phyloP scores from a whole-genome alignment of 2,797 vertebrate genomes.

The Microctenopoma stevenorrisi region DNA sequence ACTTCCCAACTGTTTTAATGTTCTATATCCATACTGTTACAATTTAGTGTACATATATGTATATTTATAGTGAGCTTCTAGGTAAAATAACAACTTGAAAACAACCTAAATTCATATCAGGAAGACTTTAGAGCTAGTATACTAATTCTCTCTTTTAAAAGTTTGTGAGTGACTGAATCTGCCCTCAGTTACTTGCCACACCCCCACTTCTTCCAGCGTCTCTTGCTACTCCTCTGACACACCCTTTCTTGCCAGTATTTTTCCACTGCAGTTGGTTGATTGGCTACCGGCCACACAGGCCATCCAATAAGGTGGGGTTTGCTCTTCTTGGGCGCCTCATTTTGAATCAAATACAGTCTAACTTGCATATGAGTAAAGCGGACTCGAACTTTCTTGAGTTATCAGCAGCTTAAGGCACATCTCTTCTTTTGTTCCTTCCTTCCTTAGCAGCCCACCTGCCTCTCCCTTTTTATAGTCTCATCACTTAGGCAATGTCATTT shows the following conservation, averaged over 20 bases:
- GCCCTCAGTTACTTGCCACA: slow-evolving; percentile 2
- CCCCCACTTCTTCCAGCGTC: slow-evolving; percentile 21
- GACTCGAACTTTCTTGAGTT: background rate
- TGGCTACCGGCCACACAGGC: slow-evolving; percentile 51
- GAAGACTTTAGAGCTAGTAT: background rate
- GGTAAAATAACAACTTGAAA: background rate
- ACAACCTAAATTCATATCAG: background rate
- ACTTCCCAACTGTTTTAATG: background rate
- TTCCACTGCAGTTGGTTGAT: slow-evolving; percentile 66
- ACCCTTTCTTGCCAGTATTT: slow-evolving; percentile 51
- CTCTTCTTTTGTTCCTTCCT: background rate
- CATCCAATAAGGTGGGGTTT: slow-evolving; percentile 32
- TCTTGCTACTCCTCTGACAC: slow-evolving; percentile 33
- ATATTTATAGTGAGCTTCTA: too few species aligned
- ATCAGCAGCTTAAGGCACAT: too few species aligned
- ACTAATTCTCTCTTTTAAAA: background rate
- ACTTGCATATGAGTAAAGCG: background rate
- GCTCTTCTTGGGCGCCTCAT: slow-evolving; percentile 1
- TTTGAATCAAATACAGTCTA: background rate
- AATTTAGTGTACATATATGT: background rate
- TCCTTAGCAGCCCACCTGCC: background rate
- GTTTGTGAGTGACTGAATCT: slow-evolving; percentile 9
- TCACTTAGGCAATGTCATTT: slow-evolving; percentile 19
- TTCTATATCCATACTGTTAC: background rate
- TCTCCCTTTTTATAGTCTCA: slow-evolving; percentile 9